These are phyloP conservation scores for Timandra comae DNA, from an alignment of 2,888 invertebrate genomes.

Conservation along the genomic window DNA sequence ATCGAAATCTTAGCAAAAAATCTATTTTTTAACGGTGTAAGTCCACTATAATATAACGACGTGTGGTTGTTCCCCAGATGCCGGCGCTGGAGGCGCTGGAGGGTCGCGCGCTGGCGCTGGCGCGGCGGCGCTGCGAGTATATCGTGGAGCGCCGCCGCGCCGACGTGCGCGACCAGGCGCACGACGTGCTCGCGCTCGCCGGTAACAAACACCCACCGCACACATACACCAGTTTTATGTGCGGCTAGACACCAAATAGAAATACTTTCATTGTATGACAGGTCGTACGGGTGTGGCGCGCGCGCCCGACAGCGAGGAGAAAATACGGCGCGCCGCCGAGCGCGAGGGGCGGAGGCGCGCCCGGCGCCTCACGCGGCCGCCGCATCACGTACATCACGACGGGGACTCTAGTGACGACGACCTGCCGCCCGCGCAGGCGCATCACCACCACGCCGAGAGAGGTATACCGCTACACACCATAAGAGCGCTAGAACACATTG, in stretches of 20 bases:
- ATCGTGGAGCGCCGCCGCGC: slow-evolving; percentile 90
- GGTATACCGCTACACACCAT: too few relatives aligned
- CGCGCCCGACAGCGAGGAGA: slow-evolving; percentile 74
- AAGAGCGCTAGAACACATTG: too few relatives aligned
- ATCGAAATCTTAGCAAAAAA: too few relatives aligned
- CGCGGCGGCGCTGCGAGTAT: slow-evolving; percentile 83
- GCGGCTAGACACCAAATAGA: too few relatives aligned
- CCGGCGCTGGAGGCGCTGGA: slow-evolving; percentile 87
- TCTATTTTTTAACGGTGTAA: too few relatives aligned
- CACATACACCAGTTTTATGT: too few relatives aligned
- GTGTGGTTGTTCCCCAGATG: slow-evolving; percentile 72
- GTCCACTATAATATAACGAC: not conserved
- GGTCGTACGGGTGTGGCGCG: slow-evolving; percentile 42
- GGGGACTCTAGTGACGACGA: slow-evolving; percentile 99
- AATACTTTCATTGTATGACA: too few relatives aligned
- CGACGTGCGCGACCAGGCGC: slow-evolving; percentile 95
- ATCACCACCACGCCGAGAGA: slow-evolving; percentile 67
- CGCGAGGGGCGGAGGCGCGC: slow-evolving; percentile 94
- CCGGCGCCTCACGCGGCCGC: slow-evolving; percentile 76
- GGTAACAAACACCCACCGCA: slow-evolving; percentile 60
- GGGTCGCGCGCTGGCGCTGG: slow-evolving; percentile 83
- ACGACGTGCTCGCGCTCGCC: slow-evolving; percentile 86
- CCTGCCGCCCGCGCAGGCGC: slow-evolving; percentile 86
- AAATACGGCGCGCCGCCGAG: slow-evolving; percentile 89
- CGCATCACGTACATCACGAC: slow-evolving; percentile 82